Base-by-base conservation (phyloP, 2,113 vertebrate genomes). In the Tyto alba region DNA sequence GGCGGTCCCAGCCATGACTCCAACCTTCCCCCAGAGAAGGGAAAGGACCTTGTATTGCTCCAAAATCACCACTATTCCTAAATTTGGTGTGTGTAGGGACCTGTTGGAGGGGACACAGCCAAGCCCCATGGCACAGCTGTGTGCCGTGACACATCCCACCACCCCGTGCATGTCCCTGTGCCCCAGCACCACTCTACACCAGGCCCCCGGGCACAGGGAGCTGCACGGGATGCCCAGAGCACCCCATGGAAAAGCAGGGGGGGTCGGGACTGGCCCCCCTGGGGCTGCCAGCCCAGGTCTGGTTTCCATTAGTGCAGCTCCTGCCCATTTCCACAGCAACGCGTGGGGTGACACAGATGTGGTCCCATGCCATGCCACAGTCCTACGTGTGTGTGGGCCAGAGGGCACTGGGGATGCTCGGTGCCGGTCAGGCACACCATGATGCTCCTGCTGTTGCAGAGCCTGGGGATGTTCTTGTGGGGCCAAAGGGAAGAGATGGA, bases 381-480 rank as follows among this genome's bases (percentile, higher is more conserved):
- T 79, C 45, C 45, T n/a, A 27, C 5, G 0, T 19, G 29, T 2
- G 5, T 4, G 26, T 29, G 43, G 40, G 62, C 26, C 6, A 11
- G 68, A 47, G 75, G 48, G 25, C 56, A 29, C 20, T 3, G 6
- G 71, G 55, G 38, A 21, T 25, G 27, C 50, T 73, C 5, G 3
- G 19, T 41, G 66, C 27, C 0, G 0, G 50, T 15, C 11, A 6
- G 69, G 47, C 22, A 7, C 45, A 29, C 48, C 0, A 0, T 4
- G 20, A 20, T 87, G 63, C 21, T 47, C 4, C 45, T 11, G 13
- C 50, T 78, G 66, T 60, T 82, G 56, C 79, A 75, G 52, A 85
- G 41, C 19, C 55, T 14, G 43, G 10, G 29, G 30, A 40, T 43
- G 56, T 32, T 26, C 26, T 40, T 55, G 23, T 38, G 27, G 25